phyloP scores from a whole-genome alignment of 1,140 invertebrate genomes.

The Steinernema feltiae region DNA sequence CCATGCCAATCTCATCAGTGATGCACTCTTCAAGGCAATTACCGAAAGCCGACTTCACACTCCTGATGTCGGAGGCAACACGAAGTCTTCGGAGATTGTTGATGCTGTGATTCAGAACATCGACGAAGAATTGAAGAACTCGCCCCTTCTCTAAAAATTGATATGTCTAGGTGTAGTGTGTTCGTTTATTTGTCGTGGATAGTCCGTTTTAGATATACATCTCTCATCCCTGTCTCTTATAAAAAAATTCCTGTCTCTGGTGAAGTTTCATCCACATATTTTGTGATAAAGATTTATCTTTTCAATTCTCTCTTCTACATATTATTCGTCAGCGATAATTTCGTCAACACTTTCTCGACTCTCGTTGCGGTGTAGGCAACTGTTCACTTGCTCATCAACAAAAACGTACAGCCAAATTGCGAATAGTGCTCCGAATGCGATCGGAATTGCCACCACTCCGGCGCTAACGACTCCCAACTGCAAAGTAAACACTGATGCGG shows the following conservation, averaged over 20 bases:
- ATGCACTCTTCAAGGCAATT: conserved; percentile 47
- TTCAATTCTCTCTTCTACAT: not conserved
- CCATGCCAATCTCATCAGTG: conserved; percentile 48
- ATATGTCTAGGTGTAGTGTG: no score
- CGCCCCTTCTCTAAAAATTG: not conserved
- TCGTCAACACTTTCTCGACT: not conserved
- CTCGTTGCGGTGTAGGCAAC: not conserved
- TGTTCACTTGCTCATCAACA: not conserved
- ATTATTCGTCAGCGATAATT: not conserved
- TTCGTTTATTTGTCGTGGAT: no score
- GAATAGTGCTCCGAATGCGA: conserved; percentile 30
- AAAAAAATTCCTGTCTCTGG: no score
- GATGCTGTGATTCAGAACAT: conserved; percentile 48
- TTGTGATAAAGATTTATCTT: not conserved
- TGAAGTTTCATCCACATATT: not conserved
- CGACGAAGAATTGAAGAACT: conserved; percentile 15
- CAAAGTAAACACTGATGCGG: conserved; percentile 28
- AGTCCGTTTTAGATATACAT: no score
- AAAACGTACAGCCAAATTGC: conserved; percentile 38
- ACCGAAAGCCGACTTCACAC: conserved; percentile 46
- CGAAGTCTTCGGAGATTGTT: conserved; percentile 39
- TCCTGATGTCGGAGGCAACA: conserved; percentile 44
- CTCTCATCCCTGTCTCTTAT: no score
- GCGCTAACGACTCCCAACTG: conserved; percentile 32
- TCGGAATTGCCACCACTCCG: conserved; percentile 38